phyloP scores from a whole-genome alignment of 2,797 vertebrate species.

The Acipenser transmontanus region DNA sequence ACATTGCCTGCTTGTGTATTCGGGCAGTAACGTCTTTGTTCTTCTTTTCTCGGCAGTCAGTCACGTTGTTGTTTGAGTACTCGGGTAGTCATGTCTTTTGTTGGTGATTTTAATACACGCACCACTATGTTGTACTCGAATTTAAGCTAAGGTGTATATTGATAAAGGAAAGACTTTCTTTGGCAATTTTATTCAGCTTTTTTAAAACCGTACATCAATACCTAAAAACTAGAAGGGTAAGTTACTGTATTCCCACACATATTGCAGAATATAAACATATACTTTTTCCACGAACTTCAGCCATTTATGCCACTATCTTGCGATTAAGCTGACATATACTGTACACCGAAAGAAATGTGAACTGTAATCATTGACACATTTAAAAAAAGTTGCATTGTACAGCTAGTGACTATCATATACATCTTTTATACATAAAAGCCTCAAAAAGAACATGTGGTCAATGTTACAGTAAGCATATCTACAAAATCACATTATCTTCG shows the following conservation, averaged over 20 bases:
- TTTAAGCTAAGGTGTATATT: too few species aligned
- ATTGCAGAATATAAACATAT: not conserved
- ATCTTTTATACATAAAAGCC: conserved; percentile 10
- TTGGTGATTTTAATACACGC: too few species aligned
- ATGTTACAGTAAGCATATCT: conserved; percentile 23
- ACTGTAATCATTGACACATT: not conserved
- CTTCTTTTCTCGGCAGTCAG: too few species aligned
- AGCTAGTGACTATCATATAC: not conserved
- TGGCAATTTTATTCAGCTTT: too few species aligned
- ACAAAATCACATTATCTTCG: conserved; percentile 33
- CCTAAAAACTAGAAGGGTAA: too few species aligned
- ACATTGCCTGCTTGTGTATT: too few species aligned
- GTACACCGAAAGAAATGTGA: conserved; percentile 2
- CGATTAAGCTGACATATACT: not conserved
- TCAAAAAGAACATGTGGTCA: conserved; percentile 25
- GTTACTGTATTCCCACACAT: conserved; percentile 16
- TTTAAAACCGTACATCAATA: too few species aligned
- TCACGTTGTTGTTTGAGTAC: too few species aligned
- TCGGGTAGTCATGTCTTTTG: too few species aligned
- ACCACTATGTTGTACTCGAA: too few species aligned
- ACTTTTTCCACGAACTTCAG: conserved; percentile 13
- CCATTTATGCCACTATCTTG: conserved; percentile 3
- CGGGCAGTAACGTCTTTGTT: too few species aligned
- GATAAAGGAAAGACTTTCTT: too few species aligned
- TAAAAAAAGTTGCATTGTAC: conserved; percentile 1